Percentiles rank a stretch among this genome's conserved stretches.
phyloP scores from a whole-genome alignment of 35 echinoderm and acorn worm species.

The Ophiothrix spiculata region DNA sequence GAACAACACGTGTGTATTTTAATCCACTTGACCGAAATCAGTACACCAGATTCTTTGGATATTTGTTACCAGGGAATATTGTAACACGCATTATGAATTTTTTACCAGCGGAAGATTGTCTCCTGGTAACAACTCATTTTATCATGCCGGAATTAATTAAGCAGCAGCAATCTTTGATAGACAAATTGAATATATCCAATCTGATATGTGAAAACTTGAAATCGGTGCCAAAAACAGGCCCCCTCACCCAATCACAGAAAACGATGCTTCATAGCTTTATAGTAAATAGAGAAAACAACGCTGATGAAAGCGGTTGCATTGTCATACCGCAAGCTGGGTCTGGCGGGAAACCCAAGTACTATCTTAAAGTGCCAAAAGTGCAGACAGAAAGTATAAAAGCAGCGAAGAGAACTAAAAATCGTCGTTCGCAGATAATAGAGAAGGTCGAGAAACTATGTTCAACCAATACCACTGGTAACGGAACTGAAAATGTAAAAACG shows the following conservation, averaged over 20 bases:
- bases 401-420: slow-evolving; percentile 6
- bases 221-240: neutral
- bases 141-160: neutral
- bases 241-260: neutral
- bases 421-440: neutral
- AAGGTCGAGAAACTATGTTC: neutral
- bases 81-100: neutral
- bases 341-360: neutral
- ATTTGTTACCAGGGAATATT: neutral
- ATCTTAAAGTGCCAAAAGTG: neutral
- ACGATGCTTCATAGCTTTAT: neutral
- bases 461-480: too few relatives aligned
- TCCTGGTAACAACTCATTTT: neutral
- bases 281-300: neutral
- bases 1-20: too few relatives aligned
- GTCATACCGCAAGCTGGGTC: neutral
- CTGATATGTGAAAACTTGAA: too few relatives aligned
- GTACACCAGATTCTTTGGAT: neutral
- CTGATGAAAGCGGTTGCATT: neutral
- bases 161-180: neutral
- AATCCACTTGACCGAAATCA: too few relatives aligned
- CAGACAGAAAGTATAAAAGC: neutral
- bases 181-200: neutral
- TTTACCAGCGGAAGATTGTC: neutral
- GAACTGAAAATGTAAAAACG: too few relatives aligned